These are phyloP conservation scores for Gadopsis marmoratus DNA, from an alignment of 2,797 vertebrate genomes.

Conservation along the genomic window DNA sequence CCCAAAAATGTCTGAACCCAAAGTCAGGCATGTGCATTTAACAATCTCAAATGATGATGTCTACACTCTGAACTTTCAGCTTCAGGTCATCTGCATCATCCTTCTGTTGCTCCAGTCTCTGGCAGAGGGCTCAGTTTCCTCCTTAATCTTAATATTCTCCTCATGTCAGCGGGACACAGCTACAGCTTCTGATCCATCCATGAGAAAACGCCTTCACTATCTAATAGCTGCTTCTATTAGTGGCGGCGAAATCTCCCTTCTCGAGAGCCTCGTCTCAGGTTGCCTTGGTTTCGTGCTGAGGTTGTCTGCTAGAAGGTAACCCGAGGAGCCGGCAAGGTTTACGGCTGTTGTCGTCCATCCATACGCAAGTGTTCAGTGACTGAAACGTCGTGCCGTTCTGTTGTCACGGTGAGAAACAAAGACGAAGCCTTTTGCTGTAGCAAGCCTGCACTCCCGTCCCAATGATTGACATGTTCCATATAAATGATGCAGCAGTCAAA, in stretches of 20 bases:
- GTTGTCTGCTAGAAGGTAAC: background rate
- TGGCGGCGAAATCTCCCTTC: too few relatives aligned
- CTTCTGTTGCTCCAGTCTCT: too few relatives aligned
- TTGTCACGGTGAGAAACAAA: too few relatives aligned
- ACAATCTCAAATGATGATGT: background rate
- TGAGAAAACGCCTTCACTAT: too few relatives aligned
- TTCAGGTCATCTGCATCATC: background rate
- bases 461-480: too few relatives aligned
- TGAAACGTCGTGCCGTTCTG: background rate
- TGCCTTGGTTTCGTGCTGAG: background rate
- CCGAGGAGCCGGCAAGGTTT: background rate
- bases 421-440: background rate
- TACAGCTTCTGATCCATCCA: too few relatives aligned
- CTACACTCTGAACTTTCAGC: background rate
- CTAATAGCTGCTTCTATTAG: too few relatives aligned
- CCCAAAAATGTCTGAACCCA: background rate
- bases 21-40: background rate
- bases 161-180: too few relatives aligned
- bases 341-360: background rate
- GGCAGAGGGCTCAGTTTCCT: background rate
- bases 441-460: too few relatives aligned
- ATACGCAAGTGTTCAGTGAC: background rate
- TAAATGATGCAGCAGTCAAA: too few relatives aligned
- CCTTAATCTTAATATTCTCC: too few relatives aligned
- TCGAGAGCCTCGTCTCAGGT: too few relatives aligned